Base-by-base conservation (phyloP, 2,888 invertebrate species). In the Dryomyza anilis region DNA sequence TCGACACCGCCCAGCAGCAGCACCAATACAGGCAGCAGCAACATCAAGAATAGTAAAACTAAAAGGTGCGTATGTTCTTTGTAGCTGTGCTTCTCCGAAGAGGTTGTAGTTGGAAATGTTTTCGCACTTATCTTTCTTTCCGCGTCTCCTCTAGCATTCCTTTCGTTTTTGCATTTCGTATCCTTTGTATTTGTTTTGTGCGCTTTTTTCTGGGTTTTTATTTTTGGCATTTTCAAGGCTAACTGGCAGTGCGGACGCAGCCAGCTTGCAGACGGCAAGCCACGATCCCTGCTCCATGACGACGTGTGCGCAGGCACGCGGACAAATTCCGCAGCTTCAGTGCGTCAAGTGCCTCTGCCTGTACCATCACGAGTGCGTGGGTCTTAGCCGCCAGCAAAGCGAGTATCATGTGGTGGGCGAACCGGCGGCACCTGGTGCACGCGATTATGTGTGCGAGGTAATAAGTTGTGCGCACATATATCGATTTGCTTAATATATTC, bases 331-430 rank as follows among this genome's bases (percentile, higher is more conserved):
- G n/a, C 89, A 91, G 68, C 86, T 95, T 68, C 90, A 93, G 78
- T 95, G 95, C 84, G 86, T 86, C 64, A 86, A 89, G 71, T 95
- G 95, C 79, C 88, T 94, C 58, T 94, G 94, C 80, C 87, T 94
- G 68, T 94, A 91, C 85, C 95, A 95, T 84, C 89, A 91, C 69
- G 88, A 89, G 72, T 95, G 95, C 82, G 90, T 91, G 48, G 90
- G 88, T 30, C 79, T 87, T 63, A 73, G 77, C 57, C 77, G 77
- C 19, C 78, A 75, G 62, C 79, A 81, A 65, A 77, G 77, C 65
- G 73, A 74, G 30, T 75, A 72, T 68, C 71, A 73, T 29, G 21
- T 65, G 43, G 33, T 46, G 23, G 67, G 48, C 8, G 63, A 60
- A 64, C 61, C 39, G 53, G 48, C 39, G 27, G 48, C 25, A 56